Base-by-base conservation (phyloP, 2,888 invertebrate species). In the Barypeithes pellucidus region DNA sequence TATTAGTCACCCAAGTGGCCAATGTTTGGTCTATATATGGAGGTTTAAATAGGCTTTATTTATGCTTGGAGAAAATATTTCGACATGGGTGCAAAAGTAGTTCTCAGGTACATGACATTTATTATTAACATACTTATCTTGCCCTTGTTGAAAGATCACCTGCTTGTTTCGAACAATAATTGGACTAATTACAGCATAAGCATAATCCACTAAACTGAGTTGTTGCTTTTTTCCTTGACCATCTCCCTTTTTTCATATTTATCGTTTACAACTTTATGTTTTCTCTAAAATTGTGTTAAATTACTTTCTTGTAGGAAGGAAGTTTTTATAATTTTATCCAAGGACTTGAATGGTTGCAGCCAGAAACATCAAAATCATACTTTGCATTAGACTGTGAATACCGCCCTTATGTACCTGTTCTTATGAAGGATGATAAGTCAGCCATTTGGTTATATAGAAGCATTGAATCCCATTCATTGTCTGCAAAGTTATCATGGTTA, bases 11-110 rank as follows among this genome's bases (percentile, higher is more conserved):
- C 72, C 89, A 89, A 79, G 87, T 88, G 45, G 86, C 88, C 41
- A 89, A 89, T 82, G 88, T 90, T n/a, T 90, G 90, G 90, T 87
- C 87, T 73, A 87, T 90, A 75, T 90, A 89, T 77, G 90, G 90
- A 20, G 90, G 90, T 12, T 81, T 90, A 20, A 89, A 88, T 79
- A 83, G 90, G 69, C 83, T 90, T 24, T 89, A 89, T 79, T 86
- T 84, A 78, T 86, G 88, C 43, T 82, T 90, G 75, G 88, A 89
- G 76, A 88, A 85, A 78, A 89, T 90, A 80, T 89, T 90, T 80
- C 88, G 87, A 79, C 89, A 90, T 79, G 89, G 89, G n/a, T 88
- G 87, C 79, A 83, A 81, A 62, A 59, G 67, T 57, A 75, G 75
- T 60, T 70, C 66, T 29, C 62, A 69, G 72, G 72, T 76, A 50